Base-by-base conservation (phyloP, 2,888 invertebrate species). In the Lapara coniferarum region DNA sequence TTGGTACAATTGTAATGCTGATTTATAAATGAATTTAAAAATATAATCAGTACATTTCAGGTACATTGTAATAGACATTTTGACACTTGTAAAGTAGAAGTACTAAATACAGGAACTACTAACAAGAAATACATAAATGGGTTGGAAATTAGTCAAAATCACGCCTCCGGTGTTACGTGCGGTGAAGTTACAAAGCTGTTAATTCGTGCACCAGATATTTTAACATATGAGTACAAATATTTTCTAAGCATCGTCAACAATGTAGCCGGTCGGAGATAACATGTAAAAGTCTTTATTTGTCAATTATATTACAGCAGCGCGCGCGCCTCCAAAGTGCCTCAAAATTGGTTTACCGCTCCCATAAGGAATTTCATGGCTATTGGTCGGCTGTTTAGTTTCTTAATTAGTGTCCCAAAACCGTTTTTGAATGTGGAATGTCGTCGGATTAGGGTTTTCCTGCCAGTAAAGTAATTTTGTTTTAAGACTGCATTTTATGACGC, bases 321-420 rank as follows among this genome's bases (percentile, higher is more conserved):
- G 81, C 86, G 84, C 83, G 82, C 81, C 79, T 80, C 82, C 81
- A 86, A 89, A 90, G 89, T 89, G 89, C 84, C 83, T 85, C 83
- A 82, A 85, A 91, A 92, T 91, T 90, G 86, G 88, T 91, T 91
- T 91, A 88, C 86, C 89, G 87, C 85, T 85, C 81, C 76, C 85
- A 89, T 90, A 90, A 89, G 91, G 89, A 91, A 91, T 92, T 92
- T 90, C 89, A 89, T 91, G 87, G 89, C 86, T 88, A 88, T 91
- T 88, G 86, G 86, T 77, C 72, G 81, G 85, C 86, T 91, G 88
- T 90, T 92, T 90, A 88, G 85, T 81, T 83, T 85, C 85, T 88
- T 93, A 92, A 92, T 93, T 93, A 92, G 91, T 87, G 80, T 79
- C 84, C 81, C 74, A 76, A 81, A 80, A 78, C 78, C 80, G 77